Evolutionary conservation across 2,888 invertebrate species (phyloP).

Genomic region (Lepidochrysops patricia): DNA sequence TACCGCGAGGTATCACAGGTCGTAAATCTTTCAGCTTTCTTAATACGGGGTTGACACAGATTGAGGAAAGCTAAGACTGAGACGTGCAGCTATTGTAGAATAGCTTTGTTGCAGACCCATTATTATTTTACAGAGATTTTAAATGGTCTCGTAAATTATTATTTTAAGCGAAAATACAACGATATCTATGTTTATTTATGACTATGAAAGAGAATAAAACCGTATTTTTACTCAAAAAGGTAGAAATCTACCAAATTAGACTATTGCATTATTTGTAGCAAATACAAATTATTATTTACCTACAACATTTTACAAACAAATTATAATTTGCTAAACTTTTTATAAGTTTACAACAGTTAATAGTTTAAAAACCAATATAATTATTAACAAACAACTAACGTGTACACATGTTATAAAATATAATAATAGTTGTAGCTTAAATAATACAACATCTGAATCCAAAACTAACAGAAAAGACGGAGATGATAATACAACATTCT

Average conservation of each 20-base stretch:
- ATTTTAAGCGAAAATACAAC: background rate
- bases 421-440: background rate
- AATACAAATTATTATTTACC: too few relatives aligned
- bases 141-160: background rate
- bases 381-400: too few relatives aligned
- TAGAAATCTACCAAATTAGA: too few relatives aligned
- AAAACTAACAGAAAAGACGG: background rate
- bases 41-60: constrained; percentile 35
- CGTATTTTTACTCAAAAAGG: too few relatives aligned
- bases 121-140: background rate
- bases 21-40: constrained; percentile 60
- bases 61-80: constrained; percentile 39
- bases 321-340: too few relatives aligned
- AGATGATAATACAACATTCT: background rate
- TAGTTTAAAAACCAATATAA: too few relatives aligned
- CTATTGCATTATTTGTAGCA: too few relatives aligned
- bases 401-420: too few relatives aligned
- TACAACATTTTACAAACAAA: too few relatives aligned
- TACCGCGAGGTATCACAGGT: constrained; percentile 28
- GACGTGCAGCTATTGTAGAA: constrained; percentile 15
- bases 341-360: too few relatives aligned
- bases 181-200: background rate
- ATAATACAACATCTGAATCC: background rate
- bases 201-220: too few relatives aligned
- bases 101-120: background rate